Conservation (phyloP, 37 sponge, comb jelly and placozoan genomes). For the Eunapius fragilis region DNA sequence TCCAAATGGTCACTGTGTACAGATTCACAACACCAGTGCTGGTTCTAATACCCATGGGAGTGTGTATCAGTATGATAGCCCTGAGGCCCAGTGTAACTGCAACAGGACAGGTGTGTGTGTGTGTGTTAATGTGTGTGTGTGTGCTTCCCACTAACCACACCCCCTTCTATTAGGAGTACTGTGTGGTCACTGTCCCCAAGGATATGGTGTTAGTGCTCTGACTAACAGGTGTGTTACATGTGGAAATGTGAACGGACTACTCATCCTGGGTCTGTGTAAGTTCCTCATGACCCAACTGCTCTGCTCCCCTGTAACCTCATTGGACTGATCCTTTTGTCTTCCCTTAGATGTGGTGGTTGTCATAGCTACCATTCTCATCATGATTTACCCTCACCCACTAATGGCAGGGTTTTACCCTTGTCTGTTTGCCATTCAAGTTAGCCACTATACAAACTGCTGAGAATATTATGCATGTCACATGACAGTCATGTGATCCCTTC, state of each 20-base stretch:
- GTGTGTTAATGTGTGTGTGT: background rate
- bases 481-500: background rate
- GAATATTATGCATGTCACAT: background rate
- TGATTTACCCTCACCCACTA: conserved; percentile 19
- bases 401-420: conserved; percentile 33
- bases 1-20: conserved; percentile 48
- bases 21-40: background rate
- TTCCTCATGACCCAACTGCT: background rate
- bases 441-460: background rate
- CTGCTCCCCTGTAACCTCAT: background rate
- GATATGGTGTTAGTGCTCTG: conserved; percentile 60
- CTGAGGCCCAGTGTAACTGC: conserved; percentile 40
- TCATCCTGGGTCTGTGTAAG: conserved; percentile 43
- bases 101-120: conserved; percentile 21
- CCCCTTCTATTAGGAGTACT: conserved; percentile 49
- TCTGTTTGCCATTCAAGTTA: conserved; percentile 39
- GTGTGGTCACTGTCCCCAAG: conserved; percentile 69
- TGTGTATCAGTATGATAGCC: background rate
- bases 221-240: conserved; percentile 61
- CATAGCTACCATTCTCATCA: background rate
- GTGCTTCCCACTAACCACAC: background rate
- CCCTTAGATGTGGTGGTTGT: conserved; percentile 13
- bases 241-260: conserved; percentile 5
- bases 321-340: background rate
- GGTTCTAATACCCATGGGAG: conserved; percentile 13